Evolutionary conservation across 2,797 vertebrate genomes (phyloP), one percentile per base, ranked within the genome.

Genomic region (Salarias fasciatus): DNA sequence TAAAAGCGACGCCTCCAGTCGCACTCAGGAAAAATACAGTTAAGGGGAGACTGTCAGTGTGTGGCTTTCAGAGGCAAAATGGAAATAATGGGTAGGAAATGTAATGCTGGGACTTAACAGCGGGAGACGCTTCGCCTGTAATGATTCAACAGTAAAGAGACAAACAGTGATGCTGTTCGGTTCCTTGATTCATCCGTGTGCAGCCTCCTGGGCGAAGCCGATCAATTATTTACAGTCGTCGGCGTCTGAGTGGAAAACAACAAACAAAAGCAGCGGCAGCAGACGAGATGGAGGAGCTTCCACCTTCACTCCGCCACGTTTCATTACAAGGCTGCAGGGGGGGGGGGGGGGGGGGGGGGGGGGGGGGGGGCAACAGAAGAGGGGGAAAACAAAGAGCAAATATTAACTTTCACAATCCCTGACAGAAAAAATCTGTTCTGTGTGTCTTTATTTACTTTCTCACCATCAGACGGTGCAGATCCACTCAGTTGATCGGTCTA

Each of bases 401-500:
- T 28, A 33, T 53, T 11, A 44, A 35, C 9, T 14, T 12, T 11
- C 3, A 10, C 51, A n/a, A 66, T 15, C 11, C 6, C 4, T 13
- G 15, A n/a, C 11, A 5, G 11, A 38, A 35, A 6, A 35, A 6
- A 1, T 3, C 38, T 24, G 4, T n/a, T 10, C 3, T 67, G 31
- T 11, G 3, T 35, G 18, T 44, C 24, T 46, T 12, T 14, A 31
- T 1, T 9, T 29, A 12, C 15, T n/a, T 33, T 35, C 33, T 5
- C 33, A 35, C 33, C 33, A 57, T 65, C n/a, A 5, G 10, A 59
- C 24, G 8, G 15, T 29, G 52, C 12, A 48, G 11, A 43, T 30
- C 45, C 10, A 18, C n/a, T 51, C 47, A 90, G 91, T 2, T 44
- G 8, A 47, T 52, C 90, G 91, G 2, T 89, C 92, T 47, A 99